Conservation (phyloP, 2,888 invertebrate species). For the Norana najaformis region DNA sequence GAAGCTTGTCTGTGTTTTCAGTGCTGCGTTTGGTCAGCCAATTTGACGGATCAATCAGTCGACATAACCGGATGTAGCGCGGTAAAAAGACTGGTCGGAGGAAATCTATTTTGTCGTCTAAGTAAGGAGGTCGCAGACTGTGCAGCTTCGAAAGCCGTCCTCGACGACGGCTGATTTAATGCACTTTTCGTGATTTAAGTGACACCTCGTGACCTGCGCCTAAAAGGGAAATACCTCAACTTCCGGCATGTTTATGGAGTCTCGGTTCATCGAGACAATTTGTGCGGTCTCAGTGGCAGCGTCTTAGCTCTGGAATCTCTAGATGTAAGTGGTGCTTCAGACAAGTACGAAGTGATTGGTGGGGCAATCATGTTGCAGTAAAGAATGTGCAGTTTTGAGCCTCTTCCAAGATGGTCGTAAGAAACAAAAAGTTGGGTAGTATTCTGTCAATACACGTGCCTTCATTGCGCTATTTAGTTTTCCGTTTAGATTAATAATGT, state of each 20-base stretch:
- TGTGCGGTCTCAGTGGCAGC: not conserved
- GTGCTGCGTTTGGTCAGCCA: slow-evolving; percentile 5
- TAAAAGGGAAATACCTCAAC: not conserved
- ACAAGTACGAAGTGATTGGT: not conserved
- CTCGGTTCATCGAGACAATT: not conserved
- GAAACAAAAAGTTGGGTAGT: not conserved
- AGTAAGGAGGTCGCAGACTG: not conserved
- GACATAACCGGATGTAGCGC: not conserved
- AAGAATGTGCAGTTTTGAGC: not conserved
- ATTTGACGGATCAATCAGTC: not conserved
- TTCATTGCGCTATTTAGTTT: not conserved
- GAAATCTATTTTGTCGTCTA: slow-evolving; percentile 13
- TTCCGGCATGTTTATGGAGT: not conserved
- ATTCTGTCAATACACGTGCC: not conserved
- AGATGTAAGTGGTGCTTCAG: not conserved
- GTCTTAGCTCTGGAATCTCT: not conserved
- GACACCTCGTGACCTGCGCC: not conserved
- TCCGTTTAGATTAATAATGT: not conserved
- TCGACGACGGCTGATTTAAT: not conserved
- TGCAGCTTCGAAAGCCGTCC: not conserved
- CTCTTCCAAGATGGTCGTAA: not conserved
- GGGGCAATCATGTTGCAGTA: not conserved
- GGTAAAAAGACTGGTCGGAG: not conserved
- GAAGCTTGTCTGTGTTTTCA: not conserved
- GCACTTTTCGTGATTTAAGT: slow-evolving; percentile 10